Evolutionary conservation across 2,797 vertebrate genomes (phyloP).

Genomic region (Carduelis carduelis): DNA sequence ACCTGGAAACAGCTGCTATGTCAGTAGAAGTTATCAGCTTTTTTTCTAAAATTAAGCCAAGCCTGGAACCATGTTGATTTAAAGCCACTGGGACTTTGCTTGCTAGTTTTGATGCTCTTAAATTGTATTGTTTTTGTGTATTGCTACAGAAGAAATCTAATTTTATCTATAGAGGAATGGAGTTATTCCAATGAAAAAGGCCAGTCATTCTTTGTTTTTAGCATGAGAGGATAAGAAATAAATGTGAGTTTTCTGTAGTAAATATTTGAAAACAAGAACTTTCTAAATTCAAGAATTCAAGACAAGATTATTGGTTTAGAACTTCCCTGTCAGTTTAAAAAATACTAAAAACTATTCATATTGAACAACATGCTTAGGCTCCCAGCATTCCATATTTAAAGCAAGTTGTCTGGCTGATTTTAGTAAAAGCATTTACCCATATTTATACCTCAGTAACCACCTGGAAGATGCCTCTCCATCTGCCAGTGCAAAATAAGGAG

Average conservation of each 20-base stretch:
- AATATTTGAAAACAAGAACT: not conserved
- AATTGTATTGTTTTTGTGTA: not conserved
- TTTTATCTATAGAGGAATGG: not conserved
- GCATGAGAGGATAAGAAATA: not conserved
- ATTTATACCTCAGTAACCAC: not conserved
- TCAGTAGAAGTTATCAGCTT: not conserved
- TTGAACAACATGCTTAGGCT: not conserved
- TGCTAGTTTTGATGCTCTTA: not conserved
- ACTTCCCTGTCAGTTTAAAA: not conserved
- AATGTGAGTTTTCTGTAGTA: not conserved
- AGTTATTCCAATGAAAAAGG: not conserved
- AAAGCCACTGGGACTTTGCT: not conserved
- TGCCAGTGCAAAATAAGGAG: not conserved
- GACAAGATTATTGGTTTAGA: not conserved
- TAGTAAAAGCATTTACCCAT: not conserved
- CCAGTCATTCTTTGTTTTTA: not conserved
- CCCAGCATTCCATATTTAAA: not conserved
- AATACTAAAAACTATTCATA: not conserved
- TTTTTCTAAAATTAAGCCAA: not conserved
- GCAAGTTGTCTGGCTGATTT: not conserved
- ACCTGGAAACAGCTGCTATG: not conserved
- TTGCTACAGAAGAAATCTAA: not conserved
- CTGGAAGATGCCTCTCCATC: not conserved
- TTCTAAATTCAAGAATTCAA: not conserved
- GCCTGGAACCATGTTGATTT: not conserved